phyloP scores from a whole-genome alignment of 1,140 invertebrate species.

The Drosophila ficusphila region DNA sequence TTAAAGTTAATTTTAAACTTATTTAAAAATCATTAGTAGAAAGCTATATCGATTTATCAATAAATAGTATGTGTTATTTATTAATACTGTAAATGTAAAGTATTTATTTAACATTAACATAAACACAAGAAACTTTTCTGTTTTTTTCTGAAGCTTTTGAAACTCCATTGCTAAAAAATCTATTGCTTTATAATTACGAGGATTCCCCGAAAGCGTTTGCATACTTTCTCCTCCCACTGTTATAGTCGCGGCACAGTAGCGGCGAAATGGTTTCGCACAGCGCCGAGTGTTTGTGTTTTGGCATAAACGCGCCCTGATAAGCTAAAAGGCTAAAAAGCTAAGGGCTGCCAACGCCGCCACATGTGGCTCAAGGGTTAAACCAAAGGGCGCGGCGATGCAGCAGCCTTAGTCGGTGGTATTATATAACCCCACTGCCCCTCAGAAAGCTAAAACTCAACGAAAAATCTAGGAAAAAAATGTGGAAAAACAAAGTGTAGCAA shows the following conservation, averaged over 20 bases:
- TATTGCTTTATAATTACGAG: neutral
- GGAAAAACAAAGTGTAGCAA: constrained; percentile 20
- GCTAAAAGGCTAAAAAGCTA: constrained; percentile 65
- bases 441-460: constrained; percentile 38
- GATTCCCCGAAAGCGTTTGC: neutral
- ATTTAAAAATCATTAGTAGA: too few relatives aligned
- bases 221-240: constrained; percentile 3
- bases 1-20: too few relatives aligned
- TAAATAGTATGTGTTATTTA: too few relatives aligned
- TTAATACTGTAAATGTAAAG: too few relatives aligned
- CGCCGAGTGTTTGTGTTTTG: constrained; percentile 45
- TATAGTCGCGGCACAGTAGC: neutral
- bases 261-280: constrained; percentile 21
- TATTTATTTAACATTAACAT: too few relatives aligned
- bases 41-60: too few relatives aligned
- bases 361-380: constrained; percentile 48
- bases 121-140: too few relatives aligned
- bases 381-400: constrained; percentile 19
- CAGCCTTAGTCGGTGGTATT: neutral
- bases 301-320: constrained; percentile 72
- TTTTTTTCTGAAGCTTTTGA: too few relatives aligned
- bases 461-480: constrained; percentile 52
- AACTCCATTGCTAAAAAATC: too few relatives aligned
- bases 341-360: constrained; percentile 41
- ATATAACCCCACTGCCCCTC: too few relatives aligned